These are phyloP conservation scores for Graptemys geographica DNA, from an alignment of 2,797 vertebrate species.

Conservation along the genomic window DNA sequence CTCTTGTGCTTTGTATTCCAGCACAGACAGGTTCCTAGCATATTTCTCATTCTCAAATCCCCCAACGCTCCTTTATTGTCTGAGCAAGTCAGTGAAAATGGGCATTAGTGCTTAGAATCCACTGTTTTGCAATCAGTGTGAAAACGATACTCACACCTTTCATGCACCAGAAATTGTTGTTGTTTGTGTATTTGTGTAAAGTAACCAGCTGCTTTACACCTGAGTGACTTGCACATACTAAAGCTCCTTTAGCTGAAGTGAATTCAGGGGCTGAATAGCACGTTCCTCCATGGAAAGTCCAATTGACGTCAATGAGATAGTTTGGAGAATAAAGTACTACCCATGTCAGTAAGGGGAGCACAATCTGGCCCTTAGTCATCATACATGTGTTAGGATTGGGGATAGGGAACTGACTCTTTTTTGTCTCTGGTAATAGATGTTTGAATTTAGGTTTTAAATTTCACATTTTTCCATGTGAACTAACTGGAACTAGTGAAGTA, in stretches of 20 bases:
- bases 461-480: not conserved
- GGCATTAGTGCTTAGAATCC: not conserved
- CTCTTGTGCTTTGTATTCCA: not conserved
- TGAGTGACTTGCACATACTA: not conserved
- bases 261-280: not conserved
- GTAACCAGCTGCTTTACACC: not conserved
- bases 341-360: not conserved
- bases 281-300: not conserved
- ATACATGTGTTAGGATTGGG: not conserved
- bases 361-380: not conserved
- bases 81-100: not conserved
- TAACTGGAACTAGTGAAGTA: not conserved
- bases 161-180: not conserved
- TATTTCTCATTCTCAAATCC: not conserved
- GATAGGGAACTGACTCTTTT: not conserved
- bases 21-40: not conserved
- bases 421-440: not conserved
- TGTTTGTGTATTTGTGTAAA: not conserved
- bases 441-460: not conserved
- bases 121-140: not conserved
- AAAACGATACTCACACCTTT: not conserved
- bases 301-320: not conserved
- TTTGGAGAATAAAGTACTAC: not conserved
- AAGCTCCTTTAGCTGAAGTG: not conserved
- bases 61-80: not conserved